Evolutionary conservation across 2,888 invertebrate genomes (phyloP).

Genomic region (Morpho helenor): DNA sequence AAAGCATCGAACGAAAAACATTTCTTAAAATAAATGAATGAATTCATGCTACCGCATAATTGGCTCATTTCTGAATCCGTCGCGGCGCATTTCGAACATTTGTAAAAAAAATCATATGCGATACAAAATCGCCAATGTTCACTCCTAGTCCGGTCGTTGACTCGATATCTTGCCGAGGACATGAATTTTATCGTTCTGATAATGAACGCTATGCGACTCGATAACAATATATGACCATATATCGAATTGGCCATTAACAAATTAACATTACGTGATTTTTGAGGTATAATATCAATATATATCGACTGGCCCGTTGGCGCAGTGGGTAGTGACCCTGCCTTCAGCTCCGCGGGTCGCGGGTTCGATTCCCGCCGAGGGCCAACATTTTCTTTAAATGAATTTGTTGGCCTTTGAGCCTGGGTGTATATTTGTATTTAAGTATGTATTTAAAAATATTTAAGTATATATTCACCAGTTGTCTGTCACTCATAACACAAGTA

Average conservation of each 20-base stretch:
- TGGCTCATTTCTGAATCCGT: slow-evolving; percentile 5
- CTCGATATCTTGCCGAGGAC: slow-evolving; percentile 32
- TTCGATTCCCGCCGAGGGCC: no score
- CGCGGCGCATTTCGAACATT: slow-evolving; percentile 13
- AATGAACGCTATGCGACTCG: slow-evolving; percentile 29
- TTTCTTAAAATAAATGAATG: background rate
- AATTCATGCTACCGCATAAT: slow-evolving; percentile 3
- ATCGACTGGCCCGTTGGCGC: no score
- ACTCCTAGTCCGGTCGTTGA: slow-evolving; percentile 36
- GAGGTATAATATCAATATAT: background rate
- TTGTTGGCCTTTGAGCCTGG: no score
- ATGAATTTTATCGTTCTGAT: slow-evolving; percentile 28
- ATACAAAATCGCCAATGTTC: slow-evolving; percentile 22
- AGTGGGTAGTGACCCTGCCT: no score
- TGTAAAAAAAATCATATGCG: slow-evolving; percentile 23
- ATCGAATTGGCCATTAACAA: slow-evolving; percentile 9
- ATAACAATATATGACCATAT: slow-evolving; percentile 23
- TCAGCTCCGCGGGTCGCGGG: no score
- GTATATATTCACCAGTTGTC: no score
- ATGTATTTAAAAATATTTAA: no score
- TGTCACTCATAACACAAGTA: no score
- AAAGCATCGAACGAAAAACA: no score
- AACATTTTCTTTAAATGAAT: no score
- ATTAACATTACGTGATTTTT: background rate
- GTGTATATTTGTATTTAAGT: no score